These are phyloP conservation scores for Ypsolopha scabrella DNA, from an alignment of 2,888 invertebrate genomes.

Conservation along the genomic window DNA sequence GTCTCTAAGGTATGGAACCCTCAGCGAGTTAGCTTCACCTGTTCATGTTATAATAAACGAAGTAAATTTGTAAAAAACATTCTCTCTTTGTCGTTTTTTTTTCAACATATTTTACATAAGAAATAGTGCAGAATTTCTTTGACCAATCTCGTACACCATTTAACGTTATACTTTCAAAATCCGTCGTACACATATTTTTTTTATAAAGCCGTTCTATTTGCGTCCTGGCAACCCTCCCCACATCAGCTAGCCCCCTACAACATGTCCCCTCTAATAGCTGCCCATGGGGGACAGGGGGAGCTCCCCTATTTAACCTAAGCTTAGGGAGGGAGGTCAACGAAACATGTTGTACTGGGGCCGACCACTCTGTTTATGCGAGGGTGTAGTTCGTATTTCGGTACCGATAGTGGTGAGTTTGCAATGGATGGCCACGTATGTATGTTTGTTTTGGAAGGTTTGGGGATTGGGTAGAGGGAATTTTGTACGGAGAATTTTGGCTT, in stretches of 20 bases:
- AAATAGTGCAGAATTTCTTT: too few species aligned
- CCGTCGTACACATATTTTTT: neutral
- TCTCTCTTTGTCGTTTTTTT: too few species aligned
- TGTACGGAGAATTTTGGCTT: neutral
- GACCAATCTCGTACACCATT: too few species aligned
- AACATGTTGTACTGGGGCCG: neutral
- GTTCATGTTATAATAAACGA: too few species aligned
- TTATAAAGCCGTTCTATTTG: constrained; percentile 2
- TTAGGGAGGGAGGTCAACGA: constrained; percentile 38
- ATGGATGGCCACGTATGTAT: neutral
- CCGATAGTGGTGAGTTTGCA: neutral
- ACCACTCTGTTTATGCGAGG: too few species aligned
- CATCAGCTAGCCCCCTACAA: constrained; percentile 18
- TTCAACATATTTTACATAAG: too few species aligned
- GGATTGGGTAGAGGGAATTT: neutral
- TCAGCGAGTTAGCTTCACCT: too few species aligned
- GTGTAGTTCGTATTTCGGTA: neutral
- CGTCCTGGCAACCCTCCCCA: neutral
- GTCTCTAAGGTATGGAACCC: too few species aligned
- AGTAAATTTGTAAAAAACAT: too few species aligned
- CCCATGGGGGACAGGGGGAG: constrained; percentile 35
- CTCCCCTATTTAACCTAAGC: constrained; percentile 24
- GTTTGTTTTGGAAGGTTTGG: neutral
- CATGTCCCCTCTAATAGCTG: constrained; percentile 26
- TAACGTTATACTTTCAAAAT: neutral